Base-by-base conservation (phyloP, 2,113 vertebrate genomes). In the Nannobrachium achirus region DNA sequence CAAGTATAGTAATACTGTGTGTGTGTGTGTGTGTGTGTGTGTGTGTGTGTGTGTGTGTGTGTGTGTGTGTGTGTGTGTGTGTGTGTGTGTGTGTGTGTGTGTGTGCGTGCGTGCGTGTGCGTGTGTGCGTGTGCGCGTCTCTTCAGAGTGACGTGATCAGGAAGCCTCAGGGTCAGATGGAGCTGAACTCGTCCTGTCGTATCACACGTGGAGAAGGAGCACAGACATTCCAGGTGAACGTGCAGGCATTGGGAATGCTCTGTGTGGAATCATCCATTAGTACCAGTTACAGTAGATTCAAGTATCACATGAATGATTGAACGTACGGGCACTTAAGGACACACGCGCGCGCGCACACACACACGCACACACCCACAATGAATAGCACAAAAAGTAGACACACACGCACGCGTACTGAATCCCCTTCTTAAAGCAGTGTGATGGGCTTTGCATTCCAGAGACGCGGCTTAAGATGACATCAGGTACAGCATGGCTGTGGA, bases 151-250 rank as follows among this genome's bases (percentile, higher is more conserved):
- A 96, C 0, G 92, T 96, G 67, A 96, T 96, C 89, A 86, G 89
- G 80, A 96, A 95, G 78, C 95, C 95, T 58, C 94, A 95, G 82
- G 95, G 95, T 60, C 94, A 94, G 87, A 92, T 95, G 65, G 93
- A 96, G 81, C 91, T 96, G 66, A 95, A 92, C 88, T 93, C 95
- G 0, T 95, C 90, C 0, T 96, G 95, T 78, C 88, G 92, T 33
- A 95, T 96, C 38, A 69, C 94, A 9, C 93, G 94, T 16, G 94
- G 93, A 64, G 95, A 96, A 78, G 95, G 93, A 71, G 93, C 94
- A 0, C 94, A 95, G 71, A 95, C 93, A 0, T 96, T 96, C 87
- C 95, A 95, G 81, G 95, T 95, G 50, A 90, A 88, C 0, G 63
- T 40, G 45, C 18, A 48, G 10, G 11, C 46, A 4, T 52, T 7